Conservation (phyloP, 2,113 vertebrate species). For the Trachemys scripta region DNA sequence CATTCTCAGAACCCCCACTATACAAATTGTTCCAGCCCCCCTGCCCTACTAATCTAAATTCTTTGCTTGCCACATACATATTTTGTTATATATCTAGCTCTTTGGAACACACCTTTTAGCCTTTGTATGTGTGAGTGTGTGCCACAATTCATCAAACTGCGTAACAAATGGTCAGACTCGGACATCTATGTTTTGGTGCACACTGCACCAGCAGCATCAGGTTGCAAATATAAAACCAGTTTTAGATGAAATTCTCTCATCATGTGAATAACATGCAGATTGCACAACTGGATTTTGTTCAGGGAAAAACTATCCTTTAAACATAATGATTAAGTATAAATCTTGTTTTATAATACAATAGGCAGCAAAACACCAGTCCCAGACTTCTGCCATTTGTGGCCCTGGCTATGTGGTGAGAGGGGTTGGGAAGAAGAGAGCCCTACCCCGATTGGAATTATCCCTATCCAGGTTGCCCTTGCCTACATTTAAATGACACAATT, state of each 20-base stretch:
- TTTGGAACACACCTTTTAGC: not conserved
- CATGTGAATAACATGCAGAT: not conserved
- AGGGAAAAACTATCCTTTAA: not conserved
- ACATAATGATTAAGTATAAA: not conserved
- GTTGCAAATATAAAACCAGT: not conserved
- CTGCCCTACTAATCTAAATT: not conserved
- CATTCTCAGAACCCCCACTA: too few relatives aligned
- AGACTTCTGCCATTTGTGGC: not conserved
- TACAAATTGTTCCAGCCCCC: too few relatives aligned
- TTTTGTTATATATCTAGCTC: not conserved
- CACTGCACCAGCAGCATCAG: not conserved
- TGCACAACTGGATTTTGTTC: not conserved
- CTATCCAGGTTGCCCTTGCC: not conserved
- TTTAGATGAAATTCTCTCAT: not conserved
- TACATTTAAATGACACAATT: not conserved
- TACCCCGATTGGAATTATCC: not conserved
- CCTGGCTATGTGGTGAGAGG: not conserved
- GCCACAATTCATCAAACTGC: not conserved
- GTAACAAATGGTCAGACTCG: not conserved
- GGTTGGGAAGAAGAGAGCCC: not conserved
- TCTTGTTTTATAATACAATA: not conserved
- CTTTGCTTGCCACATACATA: not conserved
- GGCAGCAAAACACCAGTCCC: too few relatives aligned
- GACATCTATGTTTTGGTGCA: not conserved
- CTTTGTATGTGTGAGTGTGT: not conserved